Percentiles rank a stretch among this genome's conserved stretches.
These are phyloP conservation scores for Mechanitis messenoides DNA, from an alignment of 2,888 invertebrate species.

Conservation along the genomic window DNA sequence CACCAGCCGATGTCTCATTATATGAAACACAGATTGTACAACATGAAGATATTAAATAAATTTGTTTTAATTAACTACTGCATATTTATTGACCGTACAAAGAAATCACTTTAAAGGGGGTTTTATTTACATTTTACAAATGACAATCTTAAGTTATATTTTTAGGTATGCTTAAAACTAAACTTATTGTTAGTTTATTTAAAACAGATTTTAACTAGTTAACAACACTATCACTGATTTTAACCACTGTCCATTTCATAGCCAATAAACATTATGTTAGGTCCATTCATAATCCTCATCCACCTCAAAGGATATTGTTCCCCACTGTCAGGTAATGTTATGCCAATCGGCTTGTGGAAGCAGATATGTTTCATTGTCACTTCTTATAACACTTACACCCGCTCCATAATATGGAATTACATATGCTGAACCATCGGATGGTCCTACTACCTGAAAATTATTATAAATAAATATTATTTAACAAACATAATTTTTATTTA, in stretches of 20 bases:
- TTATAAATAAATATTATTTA: too few relatives aligned
- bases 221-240: neutral
- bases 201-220: too few relatives aligned
- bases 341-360: slow-evolving; percentile 88
- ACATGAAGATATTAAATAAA: slow-evolving; percentile 33
- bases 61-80: slow-evolving; percentile 6
- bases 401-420: slow-evolving; percentile 96
- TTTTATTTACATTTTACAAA: slow-evolving; percentile 26
- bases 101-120: slow-evolving; percentile 8
- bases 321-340: slow-evolving; percentile 75
- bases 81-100: slow-evolving; percentile 20
- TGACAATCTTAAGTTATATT: slow-evolving; percentile 7
- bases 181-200: neutral
- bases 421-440: slow-evolving; percentile 96
- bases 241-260: neutral
- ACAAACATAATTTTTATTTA: too few relatives aligned
- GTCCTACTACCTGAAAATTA: slow-evolving; percentile 83
- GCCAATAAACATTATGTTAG: slow-evolving; percentile 35
- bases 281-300: slow-evolving; percentile 74
- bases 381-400: slow-evolving; percentile 85
- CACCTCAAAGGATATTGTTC: slow-evolving; percentile 64
- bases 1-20: slow-evolving; percentile 63
- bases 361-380: slow-evolving; percentile 90
- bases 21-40: slow-evolving; percentile 52
- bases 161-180: slow-evolving; percentile 8